Evolutionary conservation across 2,113 vertebrate species (phyloP), one percentile per base, ranked within the genome.

Genomic region (Psephotus haematonotus): DNA sequence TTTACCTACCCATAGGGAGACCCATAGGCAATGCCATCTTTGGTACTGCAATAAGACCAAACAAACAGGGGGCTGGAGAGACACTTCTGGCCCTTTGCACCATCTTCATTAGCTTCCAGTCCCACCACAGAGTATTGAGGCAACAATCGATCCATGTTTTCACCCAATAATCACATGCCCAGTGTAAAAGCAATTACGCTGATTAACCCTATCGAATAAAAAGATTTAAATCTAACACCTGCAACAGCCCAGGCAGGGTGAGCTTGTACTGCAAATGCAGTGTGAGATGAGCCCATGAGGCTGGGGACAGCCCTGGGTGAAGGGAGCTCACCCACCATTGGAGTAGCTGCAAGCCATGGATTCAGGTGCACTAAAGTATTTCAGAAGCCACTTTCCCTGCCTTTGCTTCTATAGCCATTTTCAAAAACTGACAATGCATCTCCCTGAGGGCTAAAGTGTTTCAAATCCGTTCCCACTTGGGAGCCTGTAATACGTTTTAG

Each of bases 231-330:
- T 12, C 31, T n/a, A 25, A 25, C 47, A 11, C 41, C 55, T 55
- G 57, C n/a, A 41, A 12, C 1, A 2, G 44, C 46, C 46, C 44
- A 20, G n/a, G 65, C 1, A 4, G 60, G 24, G 25, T 11, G 59
- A 59, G 63, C 44, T 59, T 6, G 39, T 24, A 0, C 35, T 18
- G 68, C 31, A 49, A 20, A 29, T 3, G 3, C 44, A 20, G 57
- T 7, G 0, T 5, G 44, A 0, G 1, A 19, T 7, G 39, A 64
- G 28, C 17, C 50, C n/a, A 0, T 1, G 57, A 72, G 37, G 55
- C 49, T 75, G 62, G 23, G 67, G 25, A 4, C 2, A 3, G 46
- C 16, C 46, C 31, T 2, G 17, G 15, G 3, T 2, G 1, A 35
- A 46, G 37, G 33, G 20, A 17, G 41, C 47, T 52, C 37, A 15